Evolutionary conservation across 30 jellyfish, hydroid and myxozoan species (phyloP).

Genomic region (Turritopsis rubra): DNA sequence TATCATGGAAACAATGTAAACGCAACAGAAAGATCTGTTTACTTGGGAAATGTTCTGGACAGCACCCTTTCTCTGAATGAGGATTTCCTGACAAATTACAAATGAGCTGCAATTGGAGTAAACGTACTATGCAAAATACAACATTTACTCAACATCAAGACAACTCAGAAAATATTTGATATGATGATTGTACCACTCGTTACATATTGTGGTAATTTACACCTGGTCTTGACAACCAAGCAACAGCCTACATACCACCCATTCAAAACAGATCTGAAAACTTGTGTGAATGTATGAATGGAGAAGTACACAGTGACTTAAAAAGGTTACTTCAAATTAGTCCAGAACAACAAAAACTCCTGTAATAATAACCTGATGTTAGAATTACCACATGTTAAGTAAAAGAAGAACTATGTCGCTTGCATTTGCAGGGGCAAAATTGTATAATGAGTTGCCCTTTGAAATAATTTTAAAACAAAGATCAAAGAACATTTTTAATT

Average conservation of each 20-base stretch:
- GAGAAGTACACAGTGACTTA: background rate
- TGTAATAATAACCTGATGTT: background rate
- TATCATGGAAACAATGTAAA: too few species aligned
- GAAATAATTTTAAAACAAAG: too few species aligned
- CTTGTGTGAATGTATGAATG: background rate
- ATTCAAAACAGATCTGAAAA: background rate
- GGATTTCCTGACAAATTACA: background rate
- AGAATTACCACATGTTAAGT: slow-evolving; percentile 5
- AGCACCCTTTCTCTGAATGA: background rate
- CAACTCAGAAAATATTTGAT: background rate
- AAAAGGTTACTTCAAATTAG: background rate
- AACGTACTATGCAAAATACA: background rate
- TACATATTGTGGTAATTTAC: background rate
- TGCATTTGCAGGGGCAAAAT: background rate
- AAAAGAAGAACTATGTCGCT: background rate
- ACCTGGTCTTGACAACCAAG: slow-evolving; percentile 1
- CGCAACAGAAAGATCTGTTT: background rate
- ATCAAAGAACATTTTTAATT: too few species aligned
- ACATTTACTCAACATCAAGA: background rate
- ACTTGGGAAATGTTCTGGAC: slow-evolving; percentile 4
- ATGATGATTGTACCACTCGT: background rate
- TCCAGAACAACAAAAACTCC: background rate
- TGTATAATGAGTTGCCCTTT: too few species aligned
- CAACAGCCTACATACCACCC: slow-evolving; percentile 1
- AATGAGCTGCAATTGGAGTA: background rate